Evolutionary conservation across 2,113 vertebrate species (phyloP).

Genomic region (Spea multiplicata): DNA sequence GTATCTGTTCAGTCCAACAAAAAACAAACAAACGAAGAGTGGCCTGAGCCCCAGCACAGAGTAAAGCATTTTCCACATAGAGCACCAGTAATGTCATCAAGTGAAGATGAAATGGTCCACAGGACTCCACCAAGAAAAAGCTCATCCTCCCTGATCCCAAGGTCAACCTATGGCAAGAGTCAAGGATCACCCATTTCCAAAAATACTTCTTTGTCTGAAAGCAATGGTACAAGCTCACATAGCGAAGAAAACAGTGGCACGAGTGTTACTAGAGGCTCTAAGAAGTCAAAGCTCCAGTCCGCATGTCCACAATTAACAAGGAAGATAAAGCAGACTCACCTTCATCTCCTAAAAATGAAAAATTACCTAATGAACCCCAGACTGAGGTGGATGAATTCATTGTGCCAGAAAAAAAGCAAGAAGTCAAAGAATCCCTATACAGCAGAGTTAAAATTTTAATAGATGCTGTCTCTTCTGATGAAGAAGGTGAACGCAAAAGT

Average conservation of each 20-base stretch:
- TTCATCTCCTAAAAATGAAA: conserved; percentile 17
- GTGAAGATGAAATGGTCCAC: conserved; percentile 56
- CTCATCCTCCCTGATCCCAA: accelerated
- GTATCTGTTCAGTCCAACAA: conserved; percentile 44
- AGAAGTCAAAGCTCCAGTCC: conserved; percentile 61
- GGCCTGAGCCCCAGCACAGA: neutral
- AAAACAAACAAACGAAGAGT: conserved; percentile 42
- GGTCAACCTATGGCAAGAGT: conserved; percentile 37
- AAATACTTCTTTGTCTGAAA: conserved; percentile 21
- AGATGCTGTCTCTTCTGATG: conserved; percentile 54
- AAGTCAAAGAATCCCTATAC: neutral
- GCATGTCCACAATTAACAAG: conserved; percentile 40
- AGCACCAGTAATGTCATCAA: conserved; percentile 57
- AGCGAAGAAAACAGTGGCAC: conserved; percentile 51
- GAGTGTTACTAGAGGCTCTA: conserved; percentile 40
- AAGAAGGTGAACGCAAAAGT: conserved; percentile 30
- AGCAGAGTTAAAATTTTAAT: conserved; percentile 61
- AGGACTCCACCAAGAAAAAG: conserved; percentile 51
- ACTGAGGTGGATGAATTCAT: conserved; percentile 42
- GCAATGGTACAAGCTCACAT: conserved; percentile 32
- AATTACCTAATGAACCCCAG: conserved; percentile 20
- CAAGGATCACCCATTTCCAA: conserved; percentile 28
- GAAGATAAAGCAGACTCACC: conserved; percentile 20
- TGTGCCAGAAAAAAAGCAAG: conserved; percentile 20
- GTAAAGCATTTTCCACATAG: conserved; percentile 54